A percentile compares a stretch with the other conserved stretches of the same genome.
phyloP scores from a whole-genome alignment of 2,113 vertebrate species.

The Calyptommatus sinebrachiatus region DNA sequence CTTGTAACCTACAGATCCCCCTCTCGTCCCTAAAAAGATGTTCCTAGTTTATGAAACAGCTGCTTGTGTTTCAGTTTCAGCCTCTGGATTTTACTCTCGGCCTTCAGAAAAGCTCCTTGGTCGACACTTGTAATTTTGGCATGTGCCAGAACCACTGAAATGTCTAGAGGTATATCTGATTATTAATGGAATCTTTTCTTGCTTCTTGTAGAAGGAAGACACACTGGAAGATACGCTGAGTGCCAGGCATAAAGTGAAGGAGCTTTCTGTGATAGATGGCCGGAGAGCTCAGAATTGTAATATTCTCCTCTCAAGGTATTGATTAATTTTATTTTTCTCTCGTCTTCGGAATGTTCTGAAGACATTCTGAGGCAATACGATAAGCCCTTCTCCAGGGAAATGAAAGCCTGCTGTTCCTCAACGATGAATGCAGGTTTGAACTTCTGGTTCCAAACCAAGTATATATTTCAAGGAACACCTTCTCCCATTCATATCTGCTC shows the following conservation, averaged over 20 bases:
- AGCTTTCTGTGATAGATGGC: constrained; percentile 95
- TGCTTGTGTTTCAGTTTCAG: constrained; percentile 52
- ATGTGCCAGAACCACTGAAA: constrained; percentile 43
- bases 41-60: constrained; percentile 55
- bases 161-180: constrained; percentile 36
- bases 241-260: constrained; percentile 92
- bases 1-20: constrained; percentile 58
- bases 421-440: too few relatives aligned
- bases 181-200: constrained; percentile 57
- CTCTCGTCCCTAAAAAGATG: constrained; percentile 44
- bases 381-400: too few relatives aligned
- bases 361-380: too few relatives aligned
- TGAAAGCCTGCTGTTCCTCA: too few relatives aligned
- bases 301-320: constrained; percentile 95
- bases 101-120: constrained; percentile 25
- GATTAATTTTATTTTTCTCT: background rate
- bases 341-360: background rate
- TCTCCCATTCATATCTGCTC: too few relatives aligned
- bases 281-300: constrained; percentile 98
- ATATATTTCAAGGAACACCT: too few relatives aligned
- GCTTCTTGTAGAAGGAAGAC: constrained; percentile 89
- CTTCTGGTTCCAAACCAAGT: too few relatives aligned
- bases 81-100: constrained; percentile 22
- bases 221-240: constrained; percentile 84
- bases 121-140: background rate